Percentiles rank a stretch among this genome's conserved stretches.
Evolutionary conservation across 2,888 invertebrate genomes (phyloP).

Genomic region (Platypus cylindrus): DNA sequence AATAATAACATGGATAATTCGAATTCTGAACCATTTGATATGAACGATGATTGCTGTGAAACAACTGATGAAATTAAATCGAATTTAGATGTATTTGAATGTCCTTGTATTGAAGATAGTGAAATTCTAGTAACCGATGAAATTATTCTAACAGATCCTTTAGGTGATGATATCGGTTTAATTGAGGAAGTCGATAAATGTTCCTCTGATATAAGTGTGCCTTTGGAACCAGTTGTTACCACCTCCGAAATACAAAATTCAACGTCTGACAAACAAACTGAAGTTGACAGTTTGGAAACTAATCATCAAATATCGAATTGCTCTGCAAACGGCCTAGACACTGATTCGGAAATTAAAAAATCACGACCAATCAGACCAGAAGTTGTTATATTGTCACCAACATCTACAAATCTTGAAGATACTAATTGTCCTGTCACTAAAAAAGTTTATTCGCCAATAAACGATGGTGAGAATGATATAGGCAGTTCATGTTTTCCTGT

Average conservation of each 20-base stretch:
- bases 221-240: constrained; percentile 10
- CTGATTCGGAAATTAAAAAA: too few relatives aligned
- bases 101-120: constrained; percentile 9
- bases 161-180: constrained; percentile 7
- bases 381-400: constrained; percentile 14
- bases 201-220: constrained; percentile 6
- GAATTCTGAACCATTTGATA: too few relatives aligned
- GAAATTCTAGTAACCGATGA: constrained; percentile 11
- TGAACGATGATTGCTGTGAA: neutral
- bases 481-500: constrained; percentile 2
- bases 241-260: constrained; percentile 3
- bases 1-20: too few relatives aligned
- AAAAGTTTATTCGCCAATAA: constrained; percentile 4
- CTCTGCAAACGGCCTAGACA: too few relatives aligned
- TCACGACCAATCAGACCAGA: constrained; percentile 6
- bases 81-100: constrained; percentile 5
- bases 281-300: too few relatives aligned
- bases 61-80: neutral
- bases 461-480: constrained; percentile 6
- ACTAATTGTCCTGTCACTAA: neutral
- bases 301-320: too few relatives aligned
- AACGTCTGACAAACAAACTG: too few relatives aligned
- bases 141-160: constrained; percentile 9
- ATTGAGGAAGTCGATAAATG: constrained; percentile 6
- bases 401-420: constrained; percentile 14